Conservation (phyloP, 2,797 vertebrate genomes). For the Tauraco hartlaubi region DNA sequence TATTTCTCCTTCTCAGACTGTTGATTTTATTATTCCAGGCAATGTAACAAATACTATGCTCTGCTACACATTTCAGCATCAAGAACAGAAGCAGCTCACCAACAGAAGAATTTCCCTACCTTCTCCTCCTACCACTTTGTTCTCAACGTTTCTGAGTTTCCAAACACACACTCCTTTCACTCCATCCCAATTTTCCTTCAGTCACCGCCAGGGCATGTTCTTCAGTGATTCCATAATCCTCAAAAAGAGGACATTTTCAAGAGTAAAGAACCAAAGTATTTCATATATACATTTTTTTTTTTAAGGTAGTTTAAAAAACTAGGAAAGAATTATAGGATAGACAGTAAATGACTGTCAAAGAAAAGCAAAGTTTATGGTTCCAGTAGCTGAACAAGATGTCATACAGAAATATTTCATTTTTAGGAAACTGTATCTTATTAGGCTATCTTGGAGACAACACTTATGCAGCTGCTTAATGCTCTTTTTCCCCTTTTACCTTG, state of each 20-base stretch:
- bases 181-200: background rate
- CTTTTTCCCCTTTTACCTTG: background rate
- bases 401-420: background rate
- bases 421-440: background rate
- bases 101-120: background rate
- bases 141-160: background rate
- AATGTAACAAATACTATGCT: background rate
- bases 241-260: background rate
- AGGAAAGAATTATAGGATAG: background rate
- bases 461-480: background rate
- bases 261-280: background rate
- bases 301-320: background rate
- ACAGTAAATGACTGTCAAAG: background rate
- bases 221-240: background rate
- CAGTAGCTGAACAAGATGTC: background rate
- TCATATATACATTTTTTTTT: background rate
- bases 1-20: background rate
- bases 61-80: background rate
- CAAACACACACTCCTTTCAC: rapidly evolving
- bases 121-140: background rate
- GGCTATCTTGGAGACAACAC: background rate
- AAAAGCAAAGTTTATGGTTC: background rate
- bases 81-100: background rate
- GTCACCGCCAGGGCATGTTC: background rate
- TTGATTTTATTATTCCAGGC: background rate